Evolutionary conservation across 2,797 vertebrate genomes (phyloP).

Genomic region (Nasua narica): DNA sequence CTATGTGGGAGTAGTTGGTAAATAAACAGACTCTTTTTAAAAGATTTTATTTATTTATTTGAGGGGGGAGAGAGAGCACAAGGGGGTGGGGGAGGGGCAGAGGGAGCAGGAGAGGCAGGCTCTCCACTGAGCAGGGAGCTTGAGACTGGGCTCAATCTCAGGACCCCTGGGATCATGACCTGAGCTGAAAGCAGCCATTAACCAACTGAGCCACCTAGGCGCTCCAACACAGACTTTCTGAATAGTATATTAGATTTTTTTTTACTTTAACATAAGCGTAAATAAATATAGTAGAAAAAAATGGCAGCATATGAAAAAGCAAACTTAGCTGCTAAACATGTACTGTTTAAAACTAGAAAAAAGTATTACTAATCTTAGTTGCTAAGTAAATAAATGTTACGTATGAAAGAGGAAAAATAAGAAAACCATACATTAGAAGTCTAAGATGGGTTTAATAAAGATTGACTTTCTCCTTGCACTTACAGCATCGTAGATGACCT

Average conservation of each 20-base stretch:
- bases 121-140: background rate
- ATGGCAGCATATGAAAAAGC: background rate
- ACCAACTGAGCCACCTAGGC: background rate
- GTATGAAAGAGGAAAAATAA: background rate
- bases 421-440: background rate
- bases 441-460: background rate
- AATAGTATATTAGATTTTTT: background rate
- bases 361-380: background rate
- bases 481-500: slow-evolving; percentile 97
- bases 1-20: background rate
- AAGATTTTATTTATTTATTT: background rate
- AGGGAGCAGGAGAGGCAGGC: background rate
- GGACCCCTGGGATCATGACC: background rate
- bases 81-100: background rate
- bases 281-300: background rate
- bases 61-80: background rate
- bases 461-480: slow-evolving; percentile 62
- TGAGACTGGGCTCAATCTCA: background rate
- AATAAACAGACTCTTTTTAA: background rate
- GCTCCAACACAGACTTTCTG: background rate
- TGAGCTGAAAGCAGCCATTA: background rate
- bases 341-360: slow-evolving; percentile 26
- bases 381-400: slow-evolving; percentile 5
- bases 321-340: background rate
- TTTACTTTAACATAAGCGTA: background rate